These are phyloP conservation scores for Amitus sp. DNA, from an alignment of 2,888 invertebrate species.

Conservation along the genomic window DNA sequence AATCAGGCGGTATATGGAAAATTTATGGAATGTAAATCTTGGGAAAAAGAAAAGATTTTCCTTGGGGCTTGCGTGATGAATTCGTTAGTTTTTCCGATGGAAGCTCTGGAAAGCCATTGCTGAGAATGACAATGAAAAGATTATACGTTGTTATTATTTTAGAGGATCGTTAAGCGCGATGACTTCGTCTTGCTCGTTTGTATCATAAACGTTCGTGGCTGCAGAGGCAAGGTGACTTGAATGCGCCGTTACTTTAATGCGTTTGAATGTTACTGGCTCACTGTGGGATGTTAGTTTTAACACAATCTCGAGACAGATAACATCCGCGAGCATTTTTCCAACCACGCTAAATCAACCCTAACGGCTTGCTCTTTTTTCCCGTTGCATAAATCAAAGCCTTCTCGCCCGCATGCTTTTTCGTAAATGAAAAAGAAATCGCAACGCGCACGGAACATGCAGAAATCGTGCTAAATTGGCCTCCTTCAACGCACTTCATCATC, in stretches of 20 bases:
- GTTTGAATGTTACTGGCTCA: constrained; percentile 15
- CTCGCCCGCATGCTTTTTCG: constrained; percentile 23
- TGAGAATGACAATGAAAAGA: constrained; percentile 17
- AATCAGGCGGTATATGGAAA: too few relatives aligned
- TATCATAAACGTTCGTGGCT: constrained; percentile 6
- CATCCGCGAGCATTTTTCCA: constrained; percentile 27
- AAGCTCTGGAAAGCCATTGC: background rate
- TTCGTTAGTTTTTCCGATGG: constrained; percentile 17
- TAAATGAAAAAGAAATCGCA: too few relatives aligned
- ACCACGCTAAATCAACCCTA: constrained; percentile 27
- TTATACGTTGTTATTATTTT: constrained; percentile 27
- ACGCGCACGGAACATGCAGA: too few relatives aligned
- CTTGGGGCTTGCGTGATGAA: too few relatives aligned
- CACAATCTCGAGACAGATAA: constrained; percentile 23
- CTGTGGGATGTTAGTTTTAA: constrained; percentile 25
- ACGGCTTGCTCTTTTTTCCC: constrained; percentile 13
- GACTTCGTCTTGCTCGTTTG: constrained; percentile 22
- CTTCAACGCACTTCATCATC: too few relatives aligned
- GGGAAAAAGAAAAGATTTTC: too few relatives aligned
- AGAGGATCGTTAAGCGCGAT: constrained; percentile 29
- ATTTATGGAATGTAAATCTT: too few relatives aligned
- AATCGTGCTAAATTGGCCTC: too few relatives aligned
- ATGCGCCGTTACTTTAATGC: constrained; percentile 32
- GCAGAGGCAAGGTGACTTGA: constrained; percentile 28
- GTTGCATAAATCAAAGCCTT: constrained; percentile 26